Conservation (phyloP, 2,888 invertebrate species). For the Frankliniella intonsa region DNA sequence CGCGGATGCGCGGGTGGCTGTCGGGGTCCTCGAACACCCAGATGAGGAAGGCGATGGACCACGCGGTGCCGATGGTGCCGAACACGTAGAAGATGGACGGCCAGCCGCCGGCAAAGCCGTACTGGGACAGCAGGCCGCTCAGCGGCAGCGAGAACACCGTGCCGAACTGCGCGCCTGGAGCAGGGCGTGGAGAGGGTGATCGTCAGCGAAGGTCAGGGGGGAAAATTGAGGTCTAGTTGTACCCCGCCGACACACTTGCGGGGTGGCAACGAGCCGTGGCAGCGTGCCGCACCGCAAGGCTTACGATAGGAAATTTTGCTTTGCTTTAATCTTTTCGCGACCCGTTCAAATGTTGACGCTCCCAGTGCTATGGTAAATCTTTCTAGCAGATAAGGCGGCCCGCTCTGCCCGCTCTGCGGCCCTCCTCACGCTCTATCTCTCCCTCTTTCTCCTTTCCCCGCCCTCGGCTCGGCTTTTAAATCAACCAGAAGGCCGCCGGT, state of each 20-base stretch:
- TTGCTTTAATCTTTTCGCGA: neutral
- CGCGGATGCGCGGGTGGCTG: conserved; percentile 35
- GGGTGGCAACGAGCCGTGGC: neutral
- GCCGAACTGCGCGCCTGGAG: conserved; percentile 41
- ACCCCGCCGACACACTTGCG: neutral
- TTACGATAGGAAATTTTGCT: conserved; percentile 17
- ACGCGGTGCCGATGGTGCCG: conserved; percentile 39
- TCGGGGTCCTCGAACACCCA: conserved; percentile 37
- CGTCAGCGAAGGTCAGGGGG: too few species aligned
- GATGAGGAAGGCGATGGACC: conserved; percentile 38
- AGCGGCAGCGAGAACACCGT: conserved; percentile 44
- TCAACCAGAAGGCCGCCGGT: too few species aligned
- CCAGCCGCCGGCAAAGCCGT: conserved; percentile 40
- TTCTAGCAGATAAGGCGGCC: neutral
- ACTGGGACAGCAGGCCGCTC: conserved; percentile 42
- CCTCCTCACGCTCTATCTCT: neutral
- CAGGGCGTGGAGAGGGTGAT: neutral
- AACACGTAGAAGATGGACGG: conserved; percentile 43
- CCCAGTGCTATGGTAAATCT: neutral
- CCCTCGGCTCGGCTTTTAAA: neutral
- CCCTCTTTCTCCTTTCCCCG: neutral
- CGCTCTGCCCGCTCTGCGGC: neutral
- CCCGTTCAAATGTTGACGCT: conserved; percentile 15
- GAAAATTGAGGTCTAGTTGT: too few species aligned
- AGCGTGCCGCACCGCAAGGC: neutral